These are phyloP conservation scores for Rallus crepitans DNA, from an alignment of 2,797 vertebrate species.

Conservation along the genomic window DNA sequence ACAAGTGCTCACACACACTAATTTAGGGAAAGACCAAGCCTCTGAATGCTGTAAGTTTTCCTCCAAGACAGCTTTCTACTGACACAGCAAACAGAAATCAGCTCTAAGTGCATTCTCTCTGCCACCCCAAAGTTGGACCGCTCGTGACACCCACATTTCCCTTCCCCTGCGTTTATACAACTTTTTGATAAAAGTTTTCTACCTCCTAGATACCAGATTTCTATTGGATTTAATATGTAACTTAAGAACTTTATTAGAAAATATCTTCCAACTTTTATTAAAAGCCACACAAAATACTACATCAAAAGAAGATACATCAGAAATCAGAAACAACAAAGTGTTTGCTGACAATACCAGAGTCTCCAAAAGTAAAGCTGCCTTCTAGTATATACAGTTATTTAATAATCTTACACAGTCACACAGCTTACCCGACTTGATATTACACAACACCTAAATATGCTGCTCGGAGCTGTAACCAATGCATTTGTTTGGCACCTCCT, in stretches of 20 bases:
- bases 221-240: not conserved
- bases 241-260: not conserved
- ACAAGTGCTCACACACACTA: not conserved
- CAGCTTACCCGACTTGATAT: not conserved
- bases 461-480: not conserved
- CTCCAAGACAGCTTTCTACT: not conserved
- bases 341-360: not conserved
- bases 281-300: not conserved
- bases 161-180: not conserved
- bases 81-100: not conserved
- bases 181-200: not conserved
- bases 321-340: not conserved
- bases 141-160: not conserved
- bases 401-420: not conserved
- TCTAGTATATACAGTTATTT: not conserved
- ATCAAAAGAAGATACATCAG: not conserved
- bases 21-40: not conserved
- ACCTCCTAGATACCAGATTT: not conserved
- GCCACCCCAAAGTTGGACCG: not conserved
- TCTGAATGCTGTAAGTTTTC: not conserved
- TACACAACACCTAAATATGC: not conserved
- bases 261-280: not conserved
- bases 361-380: not conserved
- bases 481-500: not conserved
- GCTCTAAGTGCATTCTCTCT: not conserved